Evolutionary conservation across 2,888 invertebrate species (phyloP).

Genomic region (Machimus atricapillus): DNA sequence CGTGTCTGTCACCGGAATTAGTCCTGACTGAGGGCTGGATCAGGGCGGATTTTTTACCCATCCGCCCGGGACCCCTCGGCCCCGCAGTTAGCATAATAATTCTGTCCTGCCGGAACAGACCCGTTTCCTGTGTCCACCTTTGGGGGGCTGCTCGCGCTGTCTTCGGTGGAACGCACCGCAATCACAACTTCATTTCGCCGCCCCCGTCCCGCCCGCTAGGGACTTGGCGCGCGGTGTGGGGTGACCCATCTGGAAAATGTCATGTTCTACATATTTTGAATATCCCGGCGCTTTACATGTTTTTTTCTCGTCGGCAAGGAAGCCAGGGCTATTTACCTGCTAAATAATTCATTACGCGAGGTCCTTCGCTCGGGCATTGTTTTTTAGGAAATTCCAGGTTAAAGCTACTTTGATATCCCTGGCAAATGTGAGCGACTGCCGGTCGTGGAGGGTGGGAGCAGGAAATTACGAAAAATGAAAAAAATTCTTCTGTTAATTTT

Average conservation of each 20-base stretch:
- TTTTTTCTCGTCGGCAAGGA: background rate
- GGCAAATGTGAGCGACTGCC: background rate
- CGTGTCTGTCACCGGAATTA: background rate
- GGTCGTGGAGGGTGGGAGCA: background rate
- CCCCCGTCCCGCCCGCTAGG: background rate
- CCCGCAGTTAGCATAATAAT: background rate
- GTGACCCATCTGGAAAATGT: constrained; percentile 13
- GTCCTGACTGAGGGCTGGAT: background rate
- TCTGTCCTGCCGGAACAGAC: background rate
- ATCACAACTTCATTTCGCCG: background rate
- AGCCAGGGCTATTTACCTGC: background rate
- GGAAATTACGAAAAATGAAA: background rate
- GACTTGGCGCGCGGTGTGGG: background rate
- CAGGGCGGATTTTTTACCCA: background rate
- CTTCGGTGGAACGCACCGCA: background rate
- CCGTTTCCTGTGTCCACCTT: background rate
- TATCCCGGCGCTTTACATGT: background rate
- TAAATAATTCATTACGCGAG: constrained; percentile 25
- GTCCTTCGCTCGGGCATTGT: background rate
- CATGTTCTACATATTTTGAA: constrained; percentile 6
- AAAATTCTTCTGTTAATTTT: background rate
- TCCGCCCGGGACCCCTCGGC: background rate
- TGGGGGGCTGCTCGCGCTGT: background rate
- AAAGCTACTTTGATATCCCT: background rate
- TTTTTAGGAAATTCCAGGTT: background rate